Conservation (phyloP, 1,140 invertebrate species). For the Drosophila trapezifrons region DNA sequence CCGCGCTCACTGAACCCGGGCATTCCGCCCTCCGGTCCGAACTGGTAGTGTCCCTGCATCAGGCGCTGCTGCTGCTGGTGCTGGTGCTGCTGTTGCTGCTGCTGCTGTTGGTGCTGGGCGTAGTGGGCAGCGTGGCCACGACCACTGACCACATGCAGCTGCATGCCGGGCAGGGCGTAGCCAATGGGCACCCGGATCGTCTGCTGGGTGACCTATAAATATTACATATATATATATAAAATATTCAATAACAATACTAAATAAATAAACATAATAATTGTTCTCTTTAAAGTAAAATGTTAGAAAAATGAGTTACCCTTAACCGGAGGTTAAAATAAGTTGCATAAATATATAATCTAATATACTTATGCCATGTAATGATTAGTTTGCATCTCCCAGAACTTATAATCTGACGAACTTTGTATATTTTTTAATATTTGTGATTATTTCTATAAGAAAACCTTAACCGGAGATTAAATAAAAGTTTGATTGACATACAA, state of each 20-base stretch:
- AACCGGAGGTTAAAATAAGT: no score
- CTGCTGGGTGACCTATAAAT: constrained; percentile 84
- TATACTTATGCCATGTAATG: no score
- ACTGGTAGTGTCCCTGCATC: constrained; percentile 75
- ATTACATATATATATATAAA: no score
- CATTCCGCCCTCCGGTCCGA: constrained; percentile 81
- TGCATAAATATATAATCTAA: no score
- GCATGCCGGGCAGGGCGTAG: constrained; percentile 82
- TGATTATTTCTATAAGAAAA: neutral
- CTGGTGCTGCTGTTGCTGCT: constrained; percentile 30
- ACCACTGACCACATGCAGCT: constrained; percentile 84
- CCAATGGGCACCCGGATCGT: constrained; percentile 84
- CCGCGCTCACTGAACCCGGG: constrained; percentile 86
- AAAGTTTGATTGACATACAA: no score
- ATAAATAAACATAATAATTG: no score
- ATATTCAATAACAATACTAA: no score
- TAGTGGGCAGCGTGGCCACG: constrained; percentile 80
- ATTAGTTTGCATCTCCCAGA: no score
- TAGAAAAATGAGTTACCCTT: no score
- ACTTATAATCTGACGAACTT: no score
- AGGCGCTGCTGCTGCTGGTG: constrained; percentile 62
- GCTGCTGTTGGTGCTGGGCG: constrained; percentile 76
- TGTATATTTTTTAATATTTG: neutral
- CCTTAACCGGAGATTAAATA: neutral
- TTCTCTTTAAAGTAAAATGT: no score